These are phyloP conservation scores for Drosophila auraria DNA, from an alignment of 1,140 invertebrate species.

Conservation along the genomic window DNA sequence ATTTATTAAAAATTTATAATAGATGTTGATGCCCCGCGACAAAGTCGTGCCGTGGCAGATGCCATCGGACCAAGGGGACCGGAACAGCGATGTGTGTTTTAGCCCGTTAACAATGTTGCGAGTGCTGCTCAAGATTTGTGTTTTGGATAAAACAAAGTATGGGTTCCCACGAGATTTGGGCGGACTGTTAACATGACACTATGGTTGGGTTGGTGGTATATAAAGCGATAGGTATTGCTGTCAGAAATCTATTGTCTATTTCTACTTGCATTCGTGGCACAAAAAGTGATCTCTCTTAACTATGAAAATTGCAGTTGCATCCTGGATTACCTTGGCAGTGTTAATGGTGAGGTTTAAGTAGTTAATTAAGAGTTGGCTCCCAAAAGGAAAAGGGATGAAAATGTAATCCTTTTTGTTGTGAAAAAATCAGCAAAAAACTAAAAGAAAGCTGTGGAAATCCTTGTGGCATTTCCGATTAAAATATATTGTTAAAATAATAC, in stretches of 20 bases:
- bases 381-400: background rate
- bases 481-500: background rate
- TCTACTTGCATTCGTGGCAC: background rate
- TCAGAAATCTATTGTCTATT: conserved; percentile 6
- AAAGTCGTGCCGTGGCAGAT: conserved; percentile 11
- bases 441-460: background rate
- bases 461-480: background rate
- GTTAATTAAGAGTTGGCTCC: background rate
- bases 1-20: conserved; percentile 54
- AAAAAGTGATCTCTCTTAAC: background rate
- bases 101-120: conserved; percentile 1
- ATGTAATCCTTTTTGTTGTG: background rate
- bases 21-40: conserved; percentile 17
- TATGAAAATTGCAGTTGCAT: conserved; percentile 45
- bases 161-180: background rate
- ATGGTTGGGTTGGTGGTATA: conserved; percentile 11
- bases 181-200: background rate
- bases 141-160: conserved; percentile 19
- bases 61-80: conserved; percentile 15
- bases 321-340: conserved; percentile 19
- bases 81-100: background rate
- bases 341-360: conserved; percentile 39
- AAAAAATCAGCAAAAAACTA: background rate
- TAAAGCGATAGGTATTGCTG: background rate
- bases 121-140: conserved; percentile 23